Conservation (phyloP, 2,888 invertebrate genomes). For the Alviniconcha strummeri region DNA sequence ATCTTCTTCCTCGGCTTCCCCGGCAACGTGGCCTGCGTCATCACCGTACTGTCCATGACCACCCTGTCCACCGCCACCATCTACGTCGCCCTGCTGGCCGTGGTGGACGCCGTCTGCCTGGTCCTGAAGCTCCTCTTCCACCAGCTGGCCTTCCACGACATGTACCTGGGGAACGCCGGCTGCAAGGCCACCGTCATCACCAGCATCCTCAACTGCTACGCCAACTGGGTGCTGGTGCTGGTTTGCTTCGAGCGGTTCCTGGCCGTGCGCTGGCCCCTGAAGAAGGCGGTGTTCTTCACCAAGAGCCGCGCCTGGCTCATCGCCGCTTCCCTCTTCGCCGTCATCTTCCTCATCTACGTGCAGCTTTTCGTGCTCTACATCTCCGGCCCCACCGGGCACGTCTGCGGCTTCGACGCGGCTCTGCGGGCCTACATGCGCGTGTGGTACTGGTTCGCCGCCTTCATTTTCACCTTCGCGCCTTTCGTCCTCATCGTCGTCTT, state of each 20-base stretch:
- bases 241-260: constrained; percentile 46
- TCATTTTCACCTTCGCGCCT: constrained; percentile 40
- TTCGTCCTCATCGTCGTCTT: constrained; percentile 36
- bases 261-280: constrained; percentile 59
- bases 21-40: constrained; percentile 39
- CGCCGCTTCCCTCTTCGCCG: constrained; percentile 11
- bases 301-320: constrained; percentile 34
- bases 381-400: constrained; percentile 3
- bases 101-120: constrained; percentile 41
- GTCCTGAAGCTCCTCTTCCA: constrained; percentile 38
- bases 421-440: constrained; percentile 25
- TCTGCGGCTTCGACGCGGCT: constrained; percentile 8
- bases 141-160: constrained; percentile 38
- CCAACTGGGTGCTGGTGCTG: constrained; percentile 45
- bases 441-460: constrained; percentile 43
- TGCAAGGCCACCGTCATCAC: constrained; percentile 37
- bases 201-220: constrained; percentile 34
- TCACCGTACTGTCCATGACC: constrained; percentile 40
- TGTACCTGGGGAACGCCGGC: constrained; percentile 33
- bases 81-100: constrained; percentile 41
- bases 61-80: constrained; percentile 36
- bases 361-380: constrained; percentile 27
- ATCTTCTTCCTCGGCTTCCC: constrained; percentile 41
- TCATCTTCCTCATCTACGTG: constrained; percentile 23
- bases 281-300: constrained; percentile 37